These are phyloP conservation scores for Mesembrinibis cayennensis DNA, from an alignment of 2,113 vertebrate species.

Conservation along the genomic window DNA sequence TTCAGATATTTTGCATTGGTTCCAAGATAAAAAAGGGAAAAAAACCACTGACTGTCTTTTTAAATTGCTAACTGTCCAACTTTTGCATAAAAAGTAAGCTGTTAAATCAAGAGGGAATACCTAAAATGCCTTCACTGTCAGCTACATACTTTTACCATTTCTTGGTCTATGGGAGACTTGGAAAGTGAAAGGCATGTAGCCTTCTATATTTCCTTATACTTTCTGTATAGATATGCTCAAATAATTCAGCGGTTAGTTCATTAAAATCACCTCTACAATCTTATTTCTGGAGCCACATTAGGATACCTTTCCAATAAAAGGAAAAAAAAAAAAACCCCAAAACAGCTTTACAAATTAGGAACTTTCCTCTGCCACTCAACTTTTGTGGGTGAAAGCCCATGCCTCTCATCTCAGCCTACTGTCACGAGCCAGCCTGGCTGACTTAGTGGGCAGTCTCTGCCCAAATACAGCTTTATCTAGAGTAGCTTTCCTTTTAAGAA, in stretches of 20 bases:
- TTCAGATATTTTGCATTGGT: background rate
- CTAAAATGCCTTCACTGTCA: background rate
- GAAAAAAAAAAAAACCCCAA: background rate
- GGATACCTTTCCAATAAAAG: background rate
- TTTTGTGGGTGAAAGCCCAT: background rate
- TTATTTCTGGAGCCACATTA: background rate
- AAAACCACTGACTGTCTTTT: background rate
- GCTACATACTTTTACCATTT: background rate
- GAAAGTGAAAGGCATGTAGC: background rate
- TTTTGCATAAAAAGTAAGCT: background rate
- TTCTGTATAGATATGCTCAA: background rate
- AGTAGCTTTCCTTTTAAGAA: constrained; percentile 11
- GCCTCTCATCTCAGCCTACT: background rate
- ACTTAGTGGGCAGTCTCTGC: background rate
- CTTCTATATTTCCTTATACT: background rate
- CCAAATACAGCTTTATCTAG: background rate
- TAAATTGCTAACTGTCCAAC: background rate
- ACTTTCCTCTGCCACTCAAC: background rate
- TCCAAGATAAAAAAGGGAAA: background rate
- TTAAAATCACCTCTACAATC: background rate
- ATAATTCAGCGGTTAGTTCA: background rate
- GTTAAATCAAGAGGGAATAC: background rate
- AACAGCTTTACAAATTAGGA: background rate
- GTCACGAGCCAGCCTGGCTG: background rate
- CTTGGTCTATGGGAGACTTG: background rate